These are phyloP conservation scores for Gymnopithys bicolor DNA, from an alignment of 2,797 vertebrate species.

Conservation along the genomic window DNA sequence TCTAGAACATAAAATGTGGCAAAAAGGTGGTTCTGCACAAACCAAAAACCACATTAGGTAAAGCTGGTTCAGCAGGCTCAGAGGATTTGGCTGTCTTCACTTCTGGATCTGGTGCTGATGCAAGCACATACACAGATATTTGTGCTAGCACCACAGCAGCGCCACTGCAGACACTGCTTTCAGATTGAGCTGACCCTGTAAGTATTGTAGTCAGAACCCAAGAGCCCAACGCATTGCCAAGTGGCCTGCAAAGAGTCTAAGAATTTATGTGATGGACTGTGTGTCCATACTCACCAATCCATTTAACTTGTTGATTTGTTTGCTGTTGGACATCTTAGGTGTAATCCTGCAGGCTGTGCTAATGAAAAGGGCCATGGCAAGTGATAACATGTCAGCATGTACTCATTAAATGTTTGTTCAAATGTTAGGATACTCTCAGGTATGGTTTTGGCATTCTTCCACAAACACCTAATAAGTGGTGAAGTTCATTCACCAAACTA, in stretches of 20 bases:
- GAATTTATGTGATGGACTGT: not conserved
- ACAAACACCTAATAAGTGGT: not conserved
- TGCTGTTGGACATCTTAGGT: not conserved
- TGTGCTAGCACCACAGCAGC: not conserved
- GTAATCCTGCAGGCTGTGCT: not conserved
- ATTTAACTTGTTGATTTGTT: not conserved
- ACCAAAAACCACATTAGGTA: not conserved
- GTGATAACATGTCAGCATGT: not conserved
- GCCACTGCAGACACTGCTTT: not conserved
- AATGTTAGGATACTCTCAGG: not conserved
- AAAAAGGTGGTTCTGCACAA: not conserved
- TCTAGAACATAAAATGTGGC: not conserved
- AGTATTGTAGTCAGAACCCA: accelerated
- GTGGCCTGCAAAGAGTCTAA: not conserved
- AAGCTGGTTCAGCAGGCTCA: not conserved
- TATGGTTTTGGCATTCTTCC: not conserved
- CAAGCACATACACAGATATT: not conserved
- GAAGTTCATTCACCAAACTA: not conserved
- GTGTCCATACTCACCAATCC: not conserved
- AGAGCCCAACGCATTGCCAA: not conserved
- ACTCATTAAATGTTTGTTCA: not conserved
- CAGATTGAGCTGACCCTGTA: not conserved
- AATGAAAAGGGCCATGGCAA: not conserved
- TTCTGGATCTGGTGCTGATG: not conserved
- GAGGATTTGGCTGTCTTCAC: not conserved